Percentiles rank a stretch among this genome's conserved stretches.
phyloP scores from a whole-genome alignment of 2,888 invertebrate species.

The Spisula subtruncata region DNA sequence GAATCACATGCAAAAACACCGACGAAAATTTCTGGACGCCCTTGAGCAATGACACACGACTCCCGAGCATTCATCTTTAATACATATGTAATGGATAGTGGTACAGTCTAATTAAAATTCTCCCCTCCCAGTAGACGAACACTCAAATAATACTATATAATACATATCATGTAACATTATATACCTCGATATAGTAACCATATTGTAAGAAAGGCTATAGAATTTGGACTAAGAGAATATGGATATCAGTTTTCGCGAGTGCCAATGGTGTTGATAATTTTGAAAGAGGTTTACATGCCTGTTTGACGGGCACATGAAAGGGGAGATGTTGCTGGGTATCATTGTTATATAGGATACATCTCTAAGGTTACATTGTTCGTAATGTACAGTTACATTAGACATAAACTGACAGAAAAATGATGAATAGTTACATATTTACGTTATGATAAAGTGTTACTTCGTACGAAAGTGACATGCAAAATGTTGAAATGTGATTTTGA shows the following conservation, averaged over 20 bases:
- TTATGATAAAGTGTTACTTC: conserved; percentile 21
- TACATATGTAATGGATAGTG: conserved; percentile 39
- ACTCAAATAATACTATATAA: conserved; percentile 11
- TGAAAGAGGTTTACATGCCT: neutral
- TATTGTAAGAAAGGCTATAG: neutral
- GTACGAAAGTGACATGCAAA: neutral
- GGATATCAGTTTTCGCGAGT: neutral
- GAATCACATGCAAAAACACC: neutral
- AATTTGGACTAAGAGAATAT: neutral
- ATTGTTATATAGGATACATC: neutral
- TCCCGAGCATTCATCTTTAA: conserved; percentile 26
- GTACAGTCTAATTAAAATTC: conserved; percentile 31
- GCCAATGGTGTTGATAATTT: neutral
- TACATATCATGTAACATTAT: conserved; percentile 6
- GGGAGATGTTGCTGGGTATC: neutral
- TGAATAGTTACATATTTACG: neutral
- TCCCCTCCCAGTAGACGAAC: neutral
- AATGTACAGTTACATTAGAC: conserved; percentile 2
- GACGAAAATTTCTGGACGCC: neutral
- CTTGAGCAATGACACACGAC: conserved; percentile 26
- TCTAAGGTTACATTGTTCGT: conserved; percentile 4
- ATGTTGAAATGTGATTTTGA: neutral
- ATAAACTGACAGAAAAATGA: conserved; percentile 2
- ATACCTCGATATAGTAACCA: neutral
- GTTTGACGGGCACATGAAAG: neutral